Evolutionary conservation across 1,140 invertebrate genomes (phyloP), one percentile per base, ranked within the genome.

Genomic region (Alviniconcha marisindica): DNA sequence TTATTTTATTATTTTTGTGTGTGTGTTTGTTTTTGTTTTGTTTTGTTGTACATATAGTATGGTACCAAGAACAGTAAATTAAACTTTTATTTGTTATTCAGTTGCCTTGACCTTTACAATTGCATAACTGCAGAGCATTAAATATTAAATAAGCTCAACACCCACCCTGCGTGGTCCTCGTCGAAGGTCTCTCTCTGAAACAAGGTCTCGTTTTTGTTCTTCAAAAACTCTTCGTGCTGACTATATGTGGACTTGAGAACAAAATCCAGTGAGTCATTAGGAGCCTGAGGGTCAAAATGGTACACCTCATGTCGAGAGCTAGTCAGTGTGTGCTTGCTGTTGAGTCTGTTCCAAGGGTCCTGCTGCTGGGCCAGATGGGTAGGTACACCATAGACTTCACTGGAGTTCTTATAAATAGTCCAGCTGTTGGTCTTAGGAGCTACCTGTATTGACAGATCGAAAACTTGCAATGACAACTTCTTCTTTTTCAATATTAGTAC

Each of bases 251-350:
- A 88, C 84, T 93, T 93, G 5, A 93, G 83, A 51, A 92, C 82
- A 89, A 93, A 93, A 82, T 93, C 93, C 28, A 93, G 84, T 74
- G 88, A 90, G 85, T 93, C 93, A 31, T 86, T 88, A 56, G 93
- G 93, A 24, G 92, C 92, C 76, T 89, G 80, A 15, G 92, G 91
- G 76, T 93, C 93, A 83, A 85, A 86, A 81, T 92, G 89, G 60
- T 88, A 91, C 15, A 91, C 88, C 81, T 93, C 91, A 71, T 89
- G 85, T 24, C 93, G 83, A 3, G 89, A 88, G 36, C 89, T 92
- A 28, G 89, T 88, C 38, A 93, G 85, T 36, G 93, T 93, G 44
- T 86, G 87, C 51, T 85, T 91, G 12, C 44, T 74, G 80, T 91
- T 90, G 10, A 93, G 85, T 51, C 92, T 83, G n/a, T 89, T 88